phyloP scores from a whole-genome alignment of 2,888 invertebrate species.

The Congeria kusceri region DNA sequence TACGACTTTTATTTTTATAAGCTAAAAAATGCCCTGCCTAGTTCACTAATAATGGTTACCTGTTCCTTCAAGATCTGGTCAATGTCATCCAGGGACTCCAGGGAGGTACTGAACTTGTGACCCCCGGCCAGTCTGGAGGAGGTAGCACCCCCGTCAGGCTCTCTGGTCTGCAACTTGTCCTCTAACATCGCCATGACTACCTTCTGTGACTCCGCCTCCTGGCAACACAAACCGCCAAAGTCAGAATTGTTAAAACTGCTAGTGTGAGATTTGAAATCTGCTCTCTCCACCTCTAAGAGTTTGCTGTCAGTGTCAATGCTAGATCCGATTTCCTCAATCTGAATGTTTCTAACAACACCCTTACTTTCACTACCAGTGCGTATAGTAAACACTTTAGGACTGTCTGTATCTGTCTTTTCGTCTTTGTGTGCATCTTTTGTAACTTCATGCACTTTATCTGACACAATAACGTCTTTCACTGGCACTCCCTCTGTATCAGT shows the following conservation, averaged over 20 bases:
- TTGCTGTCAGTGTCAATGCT: no score
- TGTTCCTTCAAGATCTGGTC: conserved; percentile 58
- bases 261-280: conserved; percentile 68
- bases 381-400: conserved; percentile 13
- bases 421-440: background rate
- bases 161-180: conserved; percentile 15
- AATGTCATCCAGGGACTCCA: conserved; percentile 60
- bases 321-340: no score
- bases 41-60: no score
- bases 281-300: conserved; percentile 68
- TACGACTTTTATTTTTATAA: no score
- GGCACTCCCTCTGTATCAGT: background rate
- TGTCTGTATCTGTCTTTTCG: background rate
- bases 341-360: background rate
- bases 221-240: conserved; percentile 18
- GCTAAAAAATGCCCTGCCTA: no score
- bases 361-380: background rate
- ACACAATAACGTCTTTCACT: no score
- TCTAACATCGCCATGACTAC: conserved; percentile 13
- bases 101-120: conserved; percentile 38
- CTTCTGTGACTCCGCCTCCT: conserved; percentile 20
- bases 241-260: conserved; percentile 60
- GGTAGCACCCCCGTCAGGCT: background rate
- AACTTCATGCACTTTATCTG: no score
- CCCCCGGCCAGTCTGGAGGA: no score